phyloP scores from a whole-genome alignment of 2,797 vertebrate species.

The Gymnoscopelus braueri region DNA sequence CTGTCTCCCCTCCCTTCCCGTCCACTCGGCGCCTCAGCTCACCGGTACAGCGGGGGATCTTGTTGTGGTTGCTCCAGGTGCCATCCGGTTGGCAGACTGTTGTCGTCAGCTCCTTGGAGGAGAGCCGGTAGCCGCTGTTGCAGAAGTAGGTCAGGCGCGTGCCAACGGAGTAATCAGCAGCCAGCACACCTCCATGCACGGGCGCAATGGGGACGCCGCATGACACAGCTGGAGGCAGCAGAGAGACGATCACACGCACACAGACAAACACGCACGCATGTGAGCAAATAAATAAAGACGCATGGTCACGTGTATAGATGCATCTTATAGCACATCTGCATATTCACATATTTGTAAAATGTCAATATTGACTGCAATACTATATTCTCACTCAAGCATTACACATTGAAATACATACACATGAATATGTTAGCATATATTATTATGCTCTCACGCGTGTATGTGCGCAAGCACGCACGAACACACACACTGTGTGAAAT shows the following conservation, averaged over 20 bases:
- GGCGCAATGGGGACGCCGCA: slow-evolving; percentile 94
- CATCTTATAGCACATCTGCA: no score
- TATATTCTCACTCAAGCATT: no score
- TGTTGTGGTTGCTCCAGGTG: slow-evolving; percentile 98
- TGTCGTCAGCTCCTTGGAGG: slow-evolving; percentile 96
- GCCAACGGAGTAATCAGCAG: slow-evolving; percentile 95
- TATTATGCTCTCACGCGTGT: no score
- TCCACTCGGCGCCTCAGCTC: slow-evolving; percentile 45
- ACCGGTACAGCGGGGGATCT: slow-evolving; percentile 97
- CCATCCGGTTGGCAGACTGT: slow-evolving; percentile 95
- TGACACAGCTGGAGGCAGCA: slow-evolving; percentile 87
- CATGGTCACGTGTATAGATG: no score
- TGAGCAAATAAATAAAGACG: neutral
- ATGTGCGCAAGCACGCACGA: neutral
- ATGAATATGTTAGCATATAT: no score
- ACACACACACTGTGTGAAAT: slow-evolving; percentile 16
- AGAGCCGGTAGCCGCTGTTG: slow-evolving; percentile 93
- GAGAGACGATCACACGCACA: slow-evolving; percentile 26
- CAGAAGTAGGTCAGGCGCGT: slow-evolving; percentile 97
- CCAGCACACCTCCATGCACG: slow-evolving; percentile 92
- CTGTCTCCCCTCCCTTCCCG: neutral
- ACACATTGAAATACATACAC: no score
- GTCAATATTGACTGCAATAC: no score
- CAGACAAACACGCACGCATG: neutral
- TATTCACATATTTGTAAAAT: no score